Evolutionary conservation across 2,888 invertebrate species (phyloP).

Genomic region (Cenopis cana): DNA sequence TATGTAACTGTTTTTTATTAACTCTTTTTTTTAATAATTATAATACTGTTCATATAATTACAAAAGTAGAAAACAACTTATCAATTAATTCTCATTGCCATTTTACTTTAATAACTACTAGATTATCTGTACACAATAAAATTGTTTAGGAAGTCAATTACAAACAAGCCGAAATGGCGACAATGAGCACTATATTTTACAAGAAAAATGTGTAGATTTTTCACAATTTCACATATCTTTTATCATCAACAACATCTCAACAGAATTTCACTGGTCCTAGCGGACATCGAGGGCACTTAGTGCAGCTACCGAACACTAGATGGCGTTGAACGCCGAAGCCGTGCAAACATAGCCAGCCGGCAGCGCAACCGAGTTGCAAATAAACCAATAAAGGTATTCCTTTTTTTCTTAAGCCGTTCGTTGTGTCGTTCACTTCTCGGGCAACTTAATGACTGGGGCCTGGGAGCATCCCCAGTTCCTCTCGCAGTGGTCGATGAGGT

Average conservation of each 20-base stretch:
- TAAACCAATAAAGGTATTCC: conserved; percentile 48
- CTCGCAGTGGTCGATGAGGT: conserved; percentile 88
- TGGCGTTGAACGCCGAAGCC: conserved; percentile 71
- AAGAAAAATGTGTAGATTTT: conserved; percentile 15
- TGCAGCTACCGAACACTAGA: conserved; percentile 59
- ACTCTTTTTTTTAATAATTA: conserved; percentile 42
- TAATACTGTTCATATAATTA: conserved; percentile 44
- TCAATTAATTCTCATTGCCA: conserved; percentile 30
- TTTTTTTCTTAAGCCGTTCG: conserved; percentile 47
- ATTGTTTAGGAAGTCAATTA: conserved; percentile 17
- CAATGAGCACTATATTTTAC: conserved; percentile 32
- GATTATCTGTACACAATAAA: conserved; percentile 20
- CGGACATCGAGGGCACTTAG: conserved; percentile 38
- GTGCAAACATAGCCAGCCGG: conserved; percentile 45
- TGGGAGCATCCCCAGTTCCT: conserved; percentile 86
- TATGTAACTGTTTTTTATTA: conserved; percentile 34
- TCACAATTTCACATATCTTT: conserved; percentile 24
- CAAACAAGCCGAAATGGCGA: conserved; percentile 42
- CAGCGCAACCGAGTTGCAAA: conserved; percentile 34
- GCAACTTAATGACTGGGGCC: conserved; percentile 87
- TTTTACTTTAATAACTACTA: conserved; percentile 11
- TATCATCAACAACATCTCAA: conserved; percentile 14
- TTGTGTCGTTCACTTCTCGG: conserved; percentile 82
- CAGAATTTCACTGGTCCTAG: conserved; percentile 22
- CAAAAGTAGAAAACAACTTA: conserved; percentile 44